Percentiles rank a stretch among this genome's conserved stretches.
phyloP scores from a whole-genome alignment of 2,113 vertebrate species.

The Nibea albiflora region DNA sequence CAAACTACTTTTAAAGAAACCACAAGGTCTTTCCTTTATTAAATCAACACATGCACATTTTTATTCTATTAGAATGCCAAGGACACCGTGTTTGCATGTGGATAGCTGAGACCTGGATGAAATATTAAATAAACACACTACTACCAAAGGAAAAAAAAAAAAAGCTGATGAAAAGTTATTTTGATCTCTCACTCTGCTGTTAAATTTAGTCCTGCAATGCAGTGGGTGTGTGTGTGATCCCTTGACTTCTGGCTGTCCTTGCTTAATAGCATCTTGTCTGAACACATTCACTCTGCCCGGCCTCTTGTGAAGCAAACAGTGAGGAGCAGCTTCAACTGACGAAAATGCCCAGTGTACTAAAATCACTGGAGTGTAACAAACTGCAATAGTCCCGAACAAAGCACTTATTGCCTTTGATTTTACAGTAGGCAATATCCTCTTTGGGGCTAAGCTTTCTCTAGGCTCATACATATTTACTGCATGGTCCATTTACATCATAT shows the following conservation, averaged over 20 bases:
- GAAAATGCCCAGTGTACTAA: constrained; percentile 20
- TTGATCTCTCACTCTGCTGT: constrained; percentile 19
- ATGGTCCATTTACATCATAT: background rate
- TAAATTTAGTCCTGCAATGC: background rate
- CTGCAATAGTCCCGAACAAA: constrained; percentile 48
- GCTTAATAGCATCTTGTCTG: constrained; percentile 54
- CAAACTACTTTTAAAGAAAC: background rate
- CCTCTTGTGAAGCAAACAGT: constrained; percentile 45
- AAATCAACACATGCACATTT: background rate
- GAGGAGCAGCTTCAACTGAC: constrained; percentile 31
- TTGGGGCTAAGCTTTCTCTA: background rate
- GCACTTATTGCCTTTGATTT: constrained; percentile 25
- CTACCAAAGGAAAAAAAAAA: constrained; percentile 1
- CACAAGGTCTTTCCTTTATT: constrained; percentile 31
- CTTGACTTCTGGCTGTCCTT: constrained; percentile 53
- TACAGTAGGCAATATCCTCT: constrained; percentile 28
- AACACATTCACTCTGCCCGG: constrained; percentile 29
- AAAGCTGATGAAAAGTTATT: constrained; percentile 29
- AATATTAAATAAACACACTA: constrained; percentile 4
- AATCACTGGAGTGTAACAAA: constrained; percentile 44
- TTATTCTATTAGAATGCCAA: constrained; percentile 14
- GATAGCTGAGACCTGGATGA: constrained; percentile 20
- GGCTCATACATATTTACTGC: background rate
- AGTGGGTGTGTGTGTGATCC: constrained; percentile 26
- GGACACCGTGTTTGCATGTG: constrained; percentile 2